Evolutionary conservation across 92 coral and sea anemone genomes (phyloP).

Genomic region (Virgularia gustaviana): DNA sequence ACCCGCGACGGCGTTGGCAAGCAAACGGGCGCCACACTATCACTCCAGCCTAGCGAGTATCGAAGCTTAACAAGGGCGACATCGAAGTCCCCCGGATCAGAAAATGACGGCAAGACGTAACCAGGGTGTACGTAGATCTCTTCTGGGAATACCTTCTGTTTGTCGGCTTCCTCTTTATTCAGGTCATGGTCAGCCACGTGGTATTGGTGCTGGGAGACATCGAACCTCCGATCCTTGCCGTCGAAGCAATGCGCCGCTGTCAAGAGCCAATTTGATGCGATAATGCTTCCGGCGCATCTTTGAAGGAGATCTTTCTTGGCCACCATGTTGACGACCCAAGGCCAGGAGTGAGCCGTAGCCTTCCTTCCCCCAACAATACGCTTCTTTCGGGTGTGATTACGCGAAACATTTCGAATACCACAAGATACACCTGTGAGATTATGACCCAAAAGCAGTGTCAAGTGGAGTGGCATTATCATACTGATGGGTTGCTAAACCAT

Average conservation of each 20-base stretch:
- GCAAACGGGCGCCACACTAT: slow-evolving; percentile 34
- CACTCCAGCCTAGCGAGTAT: slow-evolving; percentile 64
- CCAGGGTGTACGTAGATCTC: slow-evolving; percentile 68
- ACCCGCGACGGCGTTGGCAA: background rate
- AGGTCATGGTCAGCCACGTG: slow-evolving; percentile 75
- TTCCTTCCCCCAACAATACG: slow-evolving; percentile 88
- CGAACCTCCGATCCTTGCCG: background rate
- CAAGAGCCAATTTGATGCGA: slow-evolving; percentile 69
- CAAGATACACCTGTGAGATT: slow-evolving; percentile 57
- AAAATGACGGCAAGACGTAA: slow-evolving; percentile 35
- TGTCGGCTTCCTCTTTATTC: slow-evolving; percentile 65
- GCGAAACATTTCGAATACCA: slow-evolving; percentile 63
- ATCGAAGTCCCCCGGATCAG: slow-evolving; percentile 74
- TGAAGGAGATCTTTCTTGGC: slow-evolving; percentile 50
- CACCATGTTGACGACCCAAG: slow-evolving; percentile 74
- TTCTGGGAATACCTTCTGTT: slow-evolving; percentile 65
- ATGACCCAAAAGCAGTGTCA: background rate
- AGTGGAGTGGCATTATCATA: slow-evolving; percentile 3
- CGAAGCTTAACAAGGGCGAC: slow-evolving; percentile 79
- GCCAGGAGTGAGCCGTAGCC: slow-evolving; percentile 91
- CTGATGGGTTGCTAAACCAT: too few relatives aligned
- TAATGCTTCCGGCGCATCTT: slow-evolving; percentile 68
- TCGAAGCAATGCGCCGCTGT: slow-evolving; percentile 72
- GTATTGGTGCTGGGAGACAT: slow-evolving; percentile 6
- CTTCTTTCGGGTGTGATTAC: slow-evolving; percentile 47